Base-by-base conservation (phyloP, 2,113 vertebrate species). In the Nesoenas mayeri region DNA sequence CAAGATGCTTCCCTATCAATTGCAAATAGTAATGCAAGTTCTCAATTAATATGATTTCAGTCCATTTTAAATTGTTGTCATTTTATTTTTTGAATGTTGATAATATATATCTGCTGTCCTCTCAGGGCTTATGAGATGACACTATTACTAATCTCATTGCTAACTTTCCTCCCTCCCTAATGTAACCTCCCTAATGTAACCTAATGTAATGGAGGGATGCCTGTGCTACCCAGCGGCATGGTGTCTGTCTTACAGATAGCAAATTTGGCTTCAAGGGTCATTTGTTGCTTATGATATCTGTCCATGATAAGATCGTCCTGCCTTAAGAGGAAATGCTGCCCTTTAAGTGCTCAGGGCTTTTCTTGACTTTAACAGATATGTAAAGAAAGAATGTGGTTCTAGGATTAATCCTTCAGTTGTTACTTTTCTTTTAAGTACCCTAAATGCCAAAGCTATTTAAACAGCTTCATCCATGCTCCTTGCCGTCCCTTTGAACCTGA, bases 171-270 rank as follows among this genome's bases (percentile, higher is more conserved):
- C 32, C 26, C 11, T 77, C 32, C 14, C 18, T 60, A 6, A 25
- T 16, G 2, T 56, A 48, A 22, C 13, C 34, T 38, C 10, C 14
- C 18, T 60, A 6, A 25, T 16, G 2, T 56, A 48, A 22, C 14
- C 18, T 60, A 6, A 25, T 16, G 2, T 56, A 48, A 22, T 72
- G 40, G 28, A 88, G 58, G 15, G 32, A 28, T 57, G 47, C 22
- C 40, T 66, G 1, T 73, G 54, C 38, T 79, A 6, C 66, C 36
- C 61, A 88, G 47, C n/a, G 18, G 17, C 0, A 0, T 51, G 3
- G 4, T 58, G 12, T 85, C 21, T 86, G 2, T 85, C 74, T 70
- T 58, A 48, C 4, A 84, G 48, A 54, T 36, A 42, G 17, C 56
- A 85, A 6, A 28, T 56, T 65, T 53, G 51, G 8, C 65, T 51